Evolutionary conservation across 92 coral and sea anemone species (phyloP), one percentile per base, ranked within the genome.

Genomic region (Epizoanthus illoricatus): DNA sequence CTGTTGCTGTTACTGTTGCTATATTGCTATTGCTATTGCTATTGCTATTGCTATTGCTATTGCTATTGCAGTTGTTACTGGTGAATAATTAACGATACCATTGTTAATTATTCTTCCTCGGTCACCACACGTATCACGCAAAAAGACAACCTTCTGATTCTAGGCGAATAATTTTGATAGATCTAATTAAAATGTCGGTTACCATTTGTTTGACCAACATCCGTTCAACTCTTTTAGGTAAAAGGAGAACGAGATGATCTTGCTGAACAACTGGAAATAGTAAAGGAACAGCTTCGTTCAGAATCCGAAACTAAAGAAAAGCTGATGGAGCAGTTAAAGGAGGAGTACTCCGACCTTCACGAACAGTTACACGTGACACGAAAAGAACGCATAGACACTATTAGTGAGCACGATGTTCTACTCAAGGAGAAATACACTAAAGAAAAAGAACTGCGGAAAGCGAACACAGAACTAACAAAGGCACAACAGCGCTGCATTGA

Each of bases 401-500:
- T 85, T 41, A 57, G 56, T 4, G 97, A 90, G 43, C 89, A 92
- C 60, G 97, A 92, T 52, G 56, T 66, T 20, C 45, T 85, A 0
- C 71, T 87, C 42, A 89, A 86, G 69, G 89, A 89, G 49, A 90
- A 90, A 66, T 79, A 82, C 73, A 86, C 83, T 16, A 91, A 89
- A 2, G 86, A 89, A 33, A 91, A 90, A 58, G 86, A 90, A 28
- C 87, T 91, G 21, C 88, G 94, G 66, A 87, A 88, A 81, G 79
- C 91, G 16, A 89, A 89, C 73, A 89, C 97, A 45, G 98, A 96
- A 81, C 89, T 96, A 9, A 87, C 86, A 0, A 91, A 96, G 75
- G 88, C 94, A 5, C 99, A 91, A 59, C 90, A 88, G 66, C 85
- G 97, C 9, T 93, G 97, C 74, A 63, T 90, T 10, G 99, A 96